Conservation (phyloP, 2,113 vertebrate species). For the Muntiacus muntjak region DNA sequence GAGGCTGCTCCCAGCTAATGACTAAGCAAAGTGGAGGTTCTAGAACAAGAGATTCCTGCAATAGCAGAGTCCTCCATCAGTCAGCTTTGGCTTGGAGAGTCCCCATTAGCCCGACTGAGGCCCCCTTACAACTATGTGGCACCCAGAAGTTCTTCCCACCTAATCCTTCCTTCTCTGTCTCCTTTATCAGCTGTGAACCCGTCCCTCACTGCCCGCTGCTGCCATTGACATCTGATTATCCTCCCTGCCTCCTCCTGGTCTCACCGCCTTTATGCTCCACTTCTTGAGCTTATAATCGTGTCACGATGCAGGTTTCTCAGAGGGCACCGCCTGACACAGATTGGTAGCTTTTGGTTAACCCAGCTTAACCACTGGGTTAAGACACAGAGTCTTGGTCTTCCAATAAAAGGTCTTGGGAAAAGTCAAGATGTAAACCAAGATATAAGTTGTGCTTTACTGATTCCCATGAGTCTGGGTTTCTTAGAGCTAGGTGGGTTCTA, state of each 20-base stretch:
- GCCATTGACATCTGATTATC: background rate
- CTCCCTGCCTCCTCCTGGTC: background rate
- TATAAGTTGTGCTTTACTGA: background rate
- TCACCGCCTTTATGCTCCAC: background rate
- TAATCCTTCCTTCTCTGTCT: background rate
- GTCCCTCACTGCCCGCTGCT: accelerated
- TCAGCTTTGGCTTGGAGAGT: background rate
- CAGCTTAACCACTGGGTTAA: background rate
- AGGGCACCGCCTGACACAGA: background rate
- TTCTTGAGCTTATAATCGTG: background rate
- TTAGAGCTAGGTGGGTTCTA: background rate
- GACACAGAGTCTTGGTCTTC: background rate
- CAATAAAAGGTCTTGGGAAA: background rate
- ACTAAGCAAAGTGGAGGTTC: background rate
- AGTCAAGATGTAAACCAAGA: background rate
- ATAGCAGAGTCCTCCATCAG: background rate
- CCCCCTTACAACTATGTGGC: background rate
- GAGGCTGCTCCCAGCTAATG: background rate
- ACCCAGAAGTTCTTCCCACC: background rate
- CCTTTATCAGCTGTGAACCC: background rate
- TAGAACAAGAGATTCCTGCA: background rate
- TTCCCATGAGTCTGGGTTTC: background rate
- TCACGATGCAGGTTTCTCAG: background rate
- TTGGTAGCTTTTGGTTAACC: background rate
- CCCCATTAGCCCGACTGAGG: background rate